phyloP scores from a whole-genome alignment of 2,113 vertebrate genomes.

The Hymenochirus boettgeri region DNA sequence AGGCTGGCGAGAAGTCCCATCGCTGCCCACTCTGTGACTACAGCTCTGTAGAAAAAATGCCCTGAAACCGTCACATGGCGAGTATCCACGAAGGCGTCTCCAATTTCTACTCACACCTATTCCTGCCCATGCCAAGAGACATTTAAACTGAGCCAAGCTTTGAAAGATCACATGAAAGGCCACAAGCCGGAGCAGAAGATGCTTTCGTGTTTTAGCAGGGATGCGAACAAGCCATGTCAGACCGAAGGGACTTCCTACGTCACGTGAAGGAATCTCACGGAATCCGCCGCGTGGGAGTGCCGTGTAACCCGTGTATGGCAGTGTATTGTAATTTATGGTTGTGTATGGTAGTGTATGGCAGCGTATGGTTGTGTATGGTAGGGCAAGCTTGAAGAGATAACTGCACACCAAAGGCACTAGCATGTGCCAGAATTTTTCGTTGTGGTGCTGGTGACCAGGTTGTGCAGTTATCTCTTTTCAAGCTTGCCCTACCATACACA shows the following conservation, averaged over 20 bases:
- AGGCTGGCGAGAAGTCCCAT: slow-evolving; percentile 80
- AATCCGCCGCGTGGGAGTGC: too few relatives aligned
- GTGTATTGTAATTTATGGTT: too few relatives aligned
- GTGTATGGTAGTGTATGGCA: too few relatives aligned
- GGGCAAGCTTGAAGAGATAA: too few relatives aligned
- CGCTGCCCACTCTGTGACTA: slow-evolving; percentile 82
- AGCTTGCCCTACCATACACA: too few relatives aligned
- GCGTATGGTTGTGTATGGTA: too few relatives aligned
- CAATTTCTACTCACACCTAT: slow-evolving; percentile 61
- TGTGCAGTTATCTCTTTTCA: too few relatives aligned
- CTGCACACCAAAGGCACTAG: too few relatives aligned
- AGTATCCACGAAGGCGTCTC: slow-evolving; percentile 76
- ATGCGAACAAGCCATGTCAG: slow-evolving; percentile 64
- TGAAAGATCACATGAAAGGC: slow-evolving; percentile 89
- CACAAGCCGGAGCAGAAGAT: slow-evolving; percentile 66
- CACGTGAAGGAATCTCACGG: slow-evolving; percentile 73
- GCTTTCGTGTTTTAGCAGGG: slow-evolving; percentile 71
- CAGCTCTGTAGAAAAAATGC: slow-evolving; percentile 83
- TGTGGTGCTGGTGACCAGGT: too few relatives aligned
- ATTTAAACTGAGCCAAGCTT: slow-evolving; percentile 78
- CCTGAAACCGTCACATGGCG: slow-evolving; percentile 81
- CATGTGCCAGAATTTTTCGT: too few relatives aligned
- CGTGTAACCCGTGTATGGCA: too few relatives aligned
- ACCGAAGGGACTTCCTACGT: slow-evolving; percentile 72
- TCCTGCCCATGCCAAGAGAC: slow-evolving; percentile 79